Evolutionary conservation across 2,113 vertebrate species (phyloP).

Genomic region (Callorhinus ursinus): DNA sequence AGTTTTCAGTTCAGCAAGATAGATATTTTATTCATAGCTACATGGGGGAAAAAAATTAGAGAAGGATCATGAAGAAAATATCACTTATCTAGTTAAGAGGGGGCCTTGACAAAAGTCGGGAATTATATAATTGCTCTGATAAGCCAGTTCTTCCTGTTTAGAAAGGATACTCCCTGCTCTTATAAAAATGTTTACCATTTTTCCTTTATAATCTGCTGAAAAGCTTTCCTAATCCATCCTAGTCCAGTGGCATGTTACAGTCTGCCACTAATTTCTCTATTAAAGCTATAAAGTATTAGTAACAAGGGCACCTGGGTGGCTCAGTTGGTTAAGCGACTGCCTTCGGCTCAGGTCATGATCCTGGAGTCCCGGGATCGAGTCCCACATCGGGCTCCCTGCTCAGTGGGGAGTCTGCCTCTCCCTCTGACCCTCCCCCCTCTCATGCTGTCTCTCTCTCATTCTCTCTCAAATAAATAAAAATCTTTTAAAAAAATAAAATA

Average conservation of each 20-base stretch:
- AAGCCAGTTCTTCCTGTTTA: constrained; percentile 57
- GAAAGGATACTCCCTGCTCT: constrained; percentile 21
- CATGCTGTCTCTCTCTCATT: too few relatives aligned
- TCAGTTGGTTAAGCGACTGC: too few relatives aligned
- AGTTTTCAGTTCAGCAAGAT: not conserved
- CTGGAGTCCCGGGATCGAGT: too few relatives aligned
- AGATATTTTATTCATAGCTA: not conserved
- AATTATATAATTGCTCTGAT: constrained; percentile 47
- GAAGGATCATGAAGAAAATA: not conserved
- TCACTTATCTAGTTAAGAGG: constrained; percentile 9
- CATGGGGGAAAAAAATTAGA: not conserved
- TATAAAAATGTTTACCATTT: constrained; percentile 39
- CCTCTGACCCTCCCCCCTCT: too few relatives aligned
- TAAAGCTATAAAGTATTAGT: not conserved
- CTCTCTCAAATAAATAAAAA: too few relatives aligned
- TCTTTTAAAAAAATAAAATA: not conserved
- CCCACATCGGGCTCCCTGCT: too few relatives aligned
- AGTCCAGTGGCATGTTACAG: not conserved
- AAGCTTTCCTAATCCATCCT: not conserved
- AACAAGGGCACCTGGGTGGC: not conserved
- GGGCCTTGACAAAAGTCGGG: not conserved
- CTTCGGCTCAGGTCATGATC: too few relatives aligned
- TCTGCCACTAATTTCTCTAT: not conserved
- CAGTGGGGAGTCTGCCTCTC: too few relatives aligned
- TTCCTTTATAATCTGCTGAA: not conserved